These are phyloP conservation scores for Hypomecis punctinalis DNA, from an alignment of 2,888 invertebrate species.

Conservation along the genomic window DNA sequence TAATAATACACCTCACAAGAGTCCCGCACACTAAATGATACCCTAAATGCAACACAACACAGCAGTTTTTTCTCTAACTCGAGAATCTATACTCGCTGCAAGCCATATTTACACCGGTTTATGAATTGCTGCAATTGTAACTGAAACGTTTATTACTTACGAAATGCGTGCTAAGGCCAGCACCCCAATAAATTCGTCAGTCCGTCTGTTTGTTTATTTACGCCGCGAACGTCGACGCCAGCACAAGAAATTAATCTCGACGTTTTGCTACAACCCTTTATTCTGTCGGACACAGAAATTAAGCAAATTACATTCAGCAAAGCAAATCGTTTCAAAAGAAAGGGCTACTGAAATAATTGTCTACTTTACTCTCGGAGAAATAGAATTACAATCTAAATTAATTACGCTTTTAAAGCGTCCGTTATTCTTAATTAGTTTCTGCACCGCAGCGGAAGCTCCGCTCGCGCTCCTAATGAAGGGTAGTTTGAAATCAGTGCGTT, in stretches of 20 bases:
- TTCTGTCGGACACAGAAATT: constrained; percentile 79
- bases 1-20: constrained; percentile 50
- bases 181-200: constrained; percentile 47
- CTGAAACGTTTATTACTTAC: constrained; percentile 51
- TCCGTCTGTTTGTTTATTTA: constrained; percentile 42
- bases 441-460: constrained; percentile 83
- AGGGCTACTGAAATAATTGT: constrained; percentile 85
- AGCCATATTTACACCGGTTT: constrained; percentile 39
- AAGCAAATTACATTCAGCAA: constrained; percentile 80
- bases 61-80: constrained; percentile 7
- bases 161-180: constrained; percentile 49
- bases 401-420: constrained; percentile 86
- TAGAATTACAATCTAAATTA: constrained; percentile 86
- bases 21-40: constrained; percentile 58
- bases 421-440: constrained; percentile 86
- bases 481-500: constrained; percentile 85
- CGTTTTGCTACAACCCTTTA: constrained; percentile 61
- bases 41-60: constrained; percentile 28
- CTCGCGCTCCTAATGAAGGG: constrained; percentile 83
- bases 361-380: constrained; percentile 83
- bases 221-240: constrained; percentile 41
- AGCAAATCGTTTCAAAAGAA: constrained; percentile 82
- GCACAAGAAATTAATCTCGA: constrained; percentile 50
- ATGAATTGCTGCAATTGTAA: constrained; percentile 49
- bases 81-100: constrained; percentile 36